Conservation (phyloP, 1,140 invertebrate genomes). For the Drosophila simulans region DNA sequence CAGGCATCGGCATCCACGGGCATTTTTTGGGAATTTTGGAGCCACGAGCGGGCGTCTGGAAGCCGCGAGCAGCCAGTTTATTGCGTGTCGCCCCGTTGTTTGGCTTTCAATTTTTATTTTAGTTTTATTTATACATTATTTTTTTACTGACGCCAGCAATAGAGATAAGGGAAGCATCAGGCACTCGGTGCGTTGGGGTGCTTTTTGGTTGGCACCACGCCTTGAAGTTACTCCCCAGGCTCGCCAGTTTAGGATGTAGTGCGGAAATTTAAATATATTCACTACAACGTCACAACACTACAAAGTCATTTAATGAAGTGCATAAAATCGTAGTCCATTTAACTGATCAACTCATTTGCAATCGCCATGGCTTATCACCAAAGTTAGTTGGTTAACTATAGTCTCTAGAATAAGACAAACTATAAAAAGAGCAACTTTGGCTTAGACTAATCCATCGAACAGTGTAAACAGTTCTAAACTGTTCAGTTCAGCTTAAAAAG, state of each 20-base stretch:
- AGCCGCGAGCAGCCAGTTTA: constrained; percentile 68
- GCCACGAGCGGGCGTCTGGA: not conserved
- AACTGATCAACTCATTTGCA: too few species aligned
- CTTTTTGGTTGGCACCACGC: not conserved
- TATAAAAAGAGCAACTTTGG: too few species aligned
- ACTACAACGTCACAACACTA: too few species aligned
- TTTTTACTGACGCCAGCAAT: constrained; percentile 30
- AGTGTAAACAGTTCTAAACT: too few species aligned
- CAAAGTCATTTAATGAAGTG: not conserved
- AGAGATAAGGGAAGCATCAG: constrained; percentile 39
- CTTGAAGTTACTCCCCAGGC: not conserved
- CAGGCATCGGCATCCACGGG: constrained; percentile 48
- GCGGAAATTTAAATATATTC: not conserved
- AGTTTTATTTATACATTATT: constrained; percentile 69
- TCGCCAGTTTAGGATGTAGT: not conserved
- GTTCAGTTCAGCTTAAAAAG: too few species aligned
- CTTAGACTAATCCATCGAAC: too few species aligned
- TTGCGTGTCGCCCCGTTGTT: constrained; percentile 76
- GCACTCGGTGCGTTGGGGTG: constrained; percentile 6
- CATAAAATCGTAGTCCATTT: too few species aligned
- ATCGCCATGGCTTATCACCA: too few species aligned
- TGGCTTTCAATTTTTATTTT: constrained; percentile 81
- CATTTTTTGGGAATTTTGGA: not conserved
- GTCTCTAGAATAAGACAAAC: too few species aligned
- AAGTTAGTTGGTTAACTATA: too few species aligned